Conservation (phyloP, 2,888 invertebrate genomes). For the Lycaena phlaeas region DNA sequence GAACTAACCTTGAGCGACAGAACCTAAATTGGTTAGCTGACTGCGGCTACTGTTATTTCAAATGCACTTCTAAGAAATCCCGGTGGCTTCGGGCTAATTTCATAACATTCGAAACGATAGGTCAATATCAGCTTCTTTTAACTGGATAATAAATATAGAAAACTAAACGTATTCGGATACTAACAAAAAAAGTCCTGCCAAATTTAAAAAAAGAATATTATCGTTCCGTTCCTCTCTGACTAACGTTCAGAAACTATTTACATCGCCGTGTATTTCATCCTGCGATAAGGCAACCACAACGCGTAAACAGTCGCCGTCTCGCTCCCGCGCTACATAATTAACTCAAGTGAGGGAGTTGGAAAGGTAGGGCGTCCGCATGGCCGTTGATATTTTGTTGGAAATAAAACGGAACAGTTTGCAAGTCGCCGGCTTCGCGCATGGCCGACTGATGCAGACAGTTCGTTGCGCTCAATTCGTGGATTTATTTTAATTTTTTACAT, state of each 20-base stretch:
- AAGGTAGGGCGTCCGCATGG: constrained; percentile 63
- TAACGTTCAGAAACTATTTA: constrained; percentile 61
- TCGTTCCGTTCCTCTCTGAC: constrained; percentile 58
- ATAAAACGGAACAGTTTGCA: constrained; percentile 65
- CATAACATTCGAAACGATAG: constrained; percentile 5
- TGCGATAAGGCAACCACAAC: constrained; percentile 56
- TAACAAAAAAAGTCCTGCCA: constrained; percentile 57
- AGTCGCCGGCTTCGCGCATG: constrained; percentile 67
- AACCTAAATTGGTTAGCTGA: constrained; percentile 9
- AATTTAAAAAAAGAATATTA: constrained; percentile 56
- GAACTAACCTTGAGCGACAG: constrained; percentile 14
- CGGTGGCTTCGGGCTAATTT: neutral
- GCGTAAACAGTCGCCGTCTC: constrained; percentile 41
- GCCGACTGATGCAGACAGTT: constrained; percentile 56
- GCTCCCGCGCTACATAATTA: constrained; percentile 34
- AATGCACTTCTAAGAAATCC: constrained; percentile 10
- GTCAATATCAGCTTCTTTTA: neutral
- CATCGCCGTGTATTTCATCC: constrained; percentile 61
- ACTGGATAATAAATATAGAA: constrained; percentile 48
- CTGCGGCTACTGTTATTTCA: constrained; percentile 11
- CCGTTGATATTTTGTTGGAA: constrained; percentile 59
- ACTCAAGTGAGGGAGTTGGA: constrained; percentile 52
- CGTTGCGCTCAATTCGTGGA: constrained; percentile 57
- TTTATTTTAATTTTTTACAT: constrained; percentile 46
- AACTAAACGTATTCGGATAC: constrained; percentile 25